Evolutionary conservation across 2,888 invertebrate species (phyloP).

Genomic region (Temnothorax unifasciatus): DNA sequence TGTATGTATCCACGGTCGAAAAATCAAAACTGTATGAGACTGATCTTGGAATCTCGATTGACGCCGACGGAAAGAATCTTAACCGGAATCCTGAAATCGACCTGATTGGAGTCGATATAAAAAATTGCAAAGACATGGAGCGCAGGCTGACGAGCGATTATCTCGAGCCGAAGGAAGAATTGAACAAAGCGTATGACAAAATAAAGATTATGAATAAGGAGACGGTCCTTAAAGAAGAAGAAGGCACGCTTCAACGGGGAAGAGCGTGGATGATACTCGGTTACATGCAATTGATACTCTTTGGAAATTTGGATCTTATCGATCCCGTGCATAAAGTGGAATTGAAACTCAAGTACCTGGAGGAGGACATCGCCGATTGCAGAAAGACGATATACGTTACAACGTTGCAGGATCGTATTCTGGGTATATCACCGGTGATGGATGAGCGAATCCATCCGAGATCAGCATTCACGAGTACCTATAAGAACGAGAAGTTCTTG

Average conservation of each 20-base stretch:
- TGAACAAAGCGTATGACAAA: slow-evolving; percentile 43
- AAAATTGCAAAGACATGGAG: neutral
- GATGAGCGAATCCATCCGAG: slow-evolving; percentile 80
- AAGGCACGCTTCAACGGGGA: slow-evolving; percentile 73
- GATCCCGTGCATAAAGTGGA: slow-evolving; percentile 94
- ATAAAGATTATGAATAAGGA: slow-evolving; percentile 50
- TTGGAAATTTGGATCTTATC: slow-evolving; percentile 86
- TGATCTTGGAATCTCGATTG: too few relatives aligned
- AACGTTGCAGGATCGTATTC: slow-evolving; percentile 87
- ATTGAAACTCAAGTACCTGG: slow-evolving; percentile 90
- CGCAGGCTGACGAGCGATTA: slow-evolving; percentile 55
- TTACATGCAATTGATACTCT: slow-evolving; percentile 80
- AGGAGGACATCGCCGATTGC: slow-evolving; percentile 90
- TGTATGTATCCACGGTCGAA: slow-evolving; percentile 72
- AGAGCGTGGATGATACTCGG: slow-evolving; percentile 81
- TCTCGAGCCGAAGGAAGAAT: slow-evolving; percentile 60
- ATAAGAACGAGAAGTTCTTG: too few relatives aligned
- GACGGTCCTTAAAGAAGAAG: neutral
- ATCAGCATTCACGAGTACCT: slow-evolving; percentile 58
- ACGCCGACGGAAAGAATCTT: too few relatives aligned
- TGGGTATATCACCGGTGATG: slow-evolving; percentile 80
- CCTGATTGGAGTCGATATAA: too few relatives aligned
- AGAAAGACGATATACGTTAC: slow-evolving; percentile 88
- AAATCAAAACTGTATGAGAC: neutral
- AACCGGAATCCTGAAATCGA: too few relatives aligned